Base-by-base conservation (phyloP, 1,140 invertebrate genomes). In the Pogonomyrmex barbatus region DNA sequence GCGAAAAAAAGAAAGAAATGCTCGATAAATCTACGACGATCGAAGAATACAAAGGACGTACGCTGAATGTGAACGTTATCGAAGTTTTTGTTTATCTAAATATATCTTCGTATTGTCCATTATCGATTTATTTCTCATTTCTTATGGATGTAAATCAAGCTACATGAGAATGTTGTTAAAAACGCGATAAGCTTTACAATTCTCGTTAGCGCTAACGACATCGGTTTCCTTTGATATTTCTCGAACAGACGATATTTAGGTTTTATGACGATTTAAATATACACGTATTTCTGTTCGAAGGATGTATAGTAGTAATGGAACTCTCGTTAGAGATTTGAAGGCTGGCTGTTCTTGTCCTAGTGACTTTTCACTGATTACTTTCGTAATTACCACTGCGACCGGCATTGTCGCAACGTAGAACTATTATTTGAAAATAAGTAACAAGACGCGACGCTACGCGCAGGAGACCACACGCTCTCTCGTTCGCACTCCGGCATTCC, bases 301-400 rank as follows among this genome's bases (percentile, higher is more conserved):
- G 36, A 60, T 56, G 56, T 79, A 9, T 4, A 33, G 60, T 50
- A 33, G 62, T 50, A 39, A 82, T 60, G 54, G 39, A 71, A 82
- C 24, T 68, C 77, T 81, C 77, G 77, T 81, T 82, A 82, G 24
- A 24, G 67, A 60, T 82, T 58, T 73, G 45, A 58, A 82, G 52
- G 30, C 67, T 47, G 52, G 30, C 67, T 47, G 9, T 36, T 82
- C 52, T 73, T 71, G 79, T 73, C 79, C 79, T 36, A 82, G 67
- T 82, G 79, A 82, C 79, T 82, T 82, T 82, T 73, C 54, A 17
- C 67, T 73, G 65, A 73, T 71, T 60, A 30, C 79, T 4, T 73
- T 73, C 67, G 67, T 73, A 73, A 60, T 82, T 71, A 71, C 42
- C 65, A 33, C 12, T 17, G 4, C 78, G 42, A 8, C 62, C 79